phyloP scores from a whole-genome alignment of 2,113 vertebrate species.

The Urocolius indicus region DNA sequence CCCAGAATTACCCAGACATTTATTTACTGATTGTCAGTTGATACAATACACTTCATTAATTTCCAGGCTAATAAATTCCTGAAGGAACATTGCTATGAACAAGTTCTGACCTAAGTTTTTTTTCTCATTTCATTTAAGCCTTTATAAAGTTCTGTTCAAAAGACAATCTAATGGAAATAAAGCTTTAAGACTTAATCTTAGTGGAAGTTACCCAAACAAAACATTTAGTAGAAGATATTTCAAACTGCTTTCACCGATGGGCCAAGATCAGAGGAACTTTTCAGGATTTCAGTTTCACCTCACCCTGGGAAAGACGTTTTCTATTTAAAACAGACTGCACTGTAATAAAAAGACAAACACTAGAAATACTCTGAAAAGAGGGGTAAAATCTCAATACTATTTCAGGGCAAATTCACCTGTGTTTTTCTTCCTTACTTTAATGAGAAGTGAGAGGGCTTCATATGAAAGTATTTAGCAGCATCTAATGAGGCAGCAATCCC shows the following conservation, averaged over 20 bases:
- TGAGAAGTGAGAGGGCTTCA: not conserved
- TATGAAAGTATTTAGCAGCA: not conserved
- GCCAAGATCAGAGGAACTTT: constrained; percentile 37
- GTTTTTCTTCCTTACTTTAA: not conserved
- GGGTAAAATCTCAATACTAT: not conserved
- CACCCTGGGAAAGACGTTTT: constrained; percentile 11
- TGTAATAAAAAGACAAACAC: not conserved
- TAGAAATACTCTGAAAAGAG: not conserved
- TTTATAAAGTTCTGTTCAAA: constrained; percentile 42
- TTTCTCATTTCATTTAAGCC: constrained; percentile 46
- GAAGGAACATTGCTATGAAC: constrained; percentile 6
- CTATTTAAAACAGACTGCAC: not conserved
- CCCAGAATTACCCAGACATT: not conserved
- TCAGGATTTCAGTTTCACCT: constrained; percentile 36
- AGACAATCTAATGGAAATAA: constrained; percentile 56
- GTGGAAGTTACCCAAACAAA: constrained; percentile 60
- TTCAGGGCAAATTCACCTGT: not conserved
- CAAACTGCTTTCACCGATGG: constrained; percentile 24
- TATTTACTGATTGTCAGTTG: constrained; percentile 22
- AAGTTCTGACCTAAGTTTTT: constrained; percentile 11
- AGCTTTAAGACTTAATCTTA: constrained; percentile 32
- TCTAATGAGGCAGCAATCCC: not conserved
- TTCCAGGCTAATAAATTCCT: constrained; percentile 1
- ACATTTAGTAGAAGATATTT: constrained; percentile 30
- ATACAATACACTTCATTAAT: constrained; percentile 15